Conservation (phyloP, 2,113 vertebrate species). For the Myotis brandtii region DNA sequence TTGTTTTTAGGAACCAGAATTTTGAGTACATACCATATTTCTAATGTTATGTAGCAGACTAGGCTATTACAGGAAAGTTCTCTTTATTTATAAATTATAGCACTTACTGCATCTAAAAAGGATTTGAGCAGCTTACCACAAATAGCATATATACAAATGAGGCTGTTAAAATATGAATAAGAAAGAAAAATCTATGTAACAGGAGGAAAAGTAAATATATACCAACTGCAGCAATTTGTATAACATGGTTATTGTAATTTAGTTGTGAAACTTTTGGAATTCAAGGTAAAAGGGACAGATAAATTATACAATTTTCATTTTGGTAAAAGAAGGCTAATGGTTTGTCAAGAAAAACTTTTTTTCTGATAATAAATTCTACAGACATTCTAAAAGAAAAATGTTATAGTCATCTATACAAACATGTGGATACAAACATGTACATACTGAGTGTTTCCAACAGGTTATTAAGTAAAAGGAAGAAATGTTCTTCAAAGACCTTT, state of each 20-base stretch:
- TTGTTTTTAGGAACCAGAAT: slow-evolving; percentile 31
- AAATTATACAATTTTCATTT: slow-evolving; percentile 6
- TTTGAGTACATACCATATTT: background rate
- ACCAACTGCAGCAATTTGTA: background rate
- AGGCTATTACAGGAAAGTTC: background rate
- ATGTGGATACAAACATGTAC: background rate
- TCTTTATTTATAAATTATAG: slow-evolving; percentile 31
- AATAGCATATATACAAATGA: background rate
- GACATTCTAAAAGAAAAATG: background rate
- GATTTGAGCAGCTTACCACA: slow-evolving; percentile 17
- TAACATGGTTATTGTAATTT: slow-evolving; percentile 44
- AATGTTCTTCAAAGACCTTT: background rate
- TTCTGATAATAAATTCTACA: background rate
- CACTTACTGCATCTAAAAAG: slow-evolving; percentile 30
- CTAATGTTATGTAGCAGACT: background rate
- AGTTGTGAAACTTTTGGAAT: slow-evolving; percentile 43
- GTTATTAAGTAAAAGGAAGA: slow-evolving; percentile 19
- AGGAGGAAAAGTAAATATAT: slow-evolving; percentile 30
- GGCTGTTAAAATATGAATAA: slow-evolving; percentile 6
- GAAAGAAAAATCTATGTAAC: background rate
- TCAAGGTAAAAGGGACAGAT: slow-evolving; percentile 34
- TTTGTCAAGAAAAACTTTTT: slow-evolving; percentile 6
- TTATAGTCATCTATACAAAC: background rate
- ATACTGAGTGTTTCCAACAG: background rate
- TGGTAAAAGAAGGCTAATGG: slow-evolving; percentile 10